These are phyloP conservation scores for Ceryle rudis DNA, from an alignment of 2,797 vertebrate genomes.

Conservation along the genomic window DNA sequence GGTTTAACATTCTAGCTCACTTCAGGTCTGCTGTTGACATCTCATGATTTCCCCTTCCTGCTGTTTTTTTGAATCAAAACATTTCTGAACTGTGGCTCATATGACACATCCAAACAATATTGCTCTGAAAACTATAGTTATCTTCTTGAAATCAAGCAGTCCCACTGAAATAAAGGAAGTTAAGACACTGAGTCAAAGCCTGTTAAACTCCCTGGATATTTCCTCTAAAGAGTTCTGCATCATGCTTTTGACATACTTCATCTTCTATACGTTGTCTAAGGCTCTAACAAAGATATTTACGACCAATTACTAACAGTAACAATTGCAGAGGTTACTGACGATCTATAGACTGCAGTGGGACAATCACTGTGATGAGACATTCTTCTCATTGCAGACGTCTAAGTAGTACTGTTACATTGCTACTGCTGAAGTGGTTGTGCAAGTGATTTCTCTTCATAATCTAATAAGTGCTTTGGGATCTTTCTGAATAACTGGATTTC, in stretches of 20 bases:
- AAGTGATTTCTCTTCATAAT: conserved; percentile 58
- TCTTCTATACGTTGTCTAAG: neutral
- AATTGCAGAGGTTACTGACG: neutral
- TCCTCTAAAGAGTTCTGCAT: neutral
- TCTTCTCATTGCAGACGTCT: neutral
- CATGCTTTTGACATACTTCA: neutral
- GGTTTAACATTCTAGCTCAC: neutral
- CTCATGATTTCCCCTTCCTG: neutral
- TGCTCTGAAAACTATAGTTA: neutral
- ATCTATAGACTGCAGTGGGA: neutral
- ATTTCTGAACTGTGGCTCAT: neutral
- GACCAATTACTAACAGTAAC: neutral
- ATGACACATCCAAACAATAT: neutral
- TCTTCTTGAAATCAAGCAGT: neutral
- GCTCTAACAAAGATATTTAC: neutral
- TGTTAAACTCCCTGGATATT: neutral
- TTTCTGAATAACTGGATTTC: conserved; percentile 41
- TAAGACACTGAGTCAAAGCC: neutral
- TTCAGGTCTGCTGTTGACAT: neutral
- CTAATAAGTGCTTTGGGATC: conserved; percentile 20
- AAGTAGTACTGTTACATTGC: neutral
- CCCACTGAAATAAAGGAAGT: neutral
- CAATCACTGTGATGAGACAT: neutral
- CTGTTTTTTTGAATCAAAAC: neutral
- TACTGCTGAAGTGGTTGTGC: neutral